Evolutionary conservation across 2,113 vertebrate genomes (phyloP), one percentile per base, ranked within the genome.

Genomic region (Lipophrys pholis): DNA sequence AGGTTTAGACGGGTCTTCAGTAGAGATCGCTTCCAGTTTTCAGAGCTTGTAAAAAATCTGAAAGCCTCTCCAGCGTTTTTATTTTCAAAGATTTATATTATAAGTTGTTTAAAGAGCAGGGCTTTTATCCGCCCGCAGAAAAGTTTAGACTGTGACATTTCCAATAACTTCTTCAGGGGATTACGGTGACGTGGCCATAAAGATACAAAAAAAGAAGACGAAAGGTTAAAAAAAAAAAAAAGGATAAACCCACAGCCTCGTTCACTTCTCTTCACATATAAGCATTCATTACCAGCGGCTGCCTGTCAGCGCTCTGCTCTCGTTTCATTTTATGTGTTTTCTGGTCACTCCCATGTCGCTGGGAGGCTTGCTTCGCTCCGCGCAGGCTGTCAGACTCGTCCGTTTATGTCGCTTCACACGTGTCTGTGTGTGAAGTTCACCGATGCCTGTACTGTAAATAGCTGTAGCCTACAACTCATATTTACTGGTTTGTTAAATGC

Each of bases 111-210:
- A 10, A 21, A 57, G 21, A 58, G 16, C 42, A 39, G 58, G 61
- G 52, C 30, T 73, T 66, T 45, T 40, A 11, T 75, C 17, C 35
- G 57, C 68, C 59, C 45, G 48, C 15, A 11, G 15, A 59, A 60
- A 14, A 64, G 16, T 38, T 71, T 7, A 56, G 58, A 82, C 74
- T 82, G 66, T 76, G 84, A 80, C 54, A 67, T 77, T 79, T 87
- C 68, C 70, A 81, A 40, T 65, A 63, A 61, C 62, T 63, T 71
- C 77, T 89, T 85, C 79, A 86, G 79, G 81, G 87, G 60, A 84
- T 59, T 49, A 10, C 30, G 36, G 69, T 78, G 75, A 66, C 16
- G 10, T 38, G 57, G 68, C n/a, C 21, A 4, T 30, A 30, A 30
- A 30, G 21, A 30, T 30, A 2, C n/a, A n/a, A n/a, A n/a, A n/a